Conservation (phyloP, 2,113 vertebrate genomes). For the Pavo muticus region DNA sequence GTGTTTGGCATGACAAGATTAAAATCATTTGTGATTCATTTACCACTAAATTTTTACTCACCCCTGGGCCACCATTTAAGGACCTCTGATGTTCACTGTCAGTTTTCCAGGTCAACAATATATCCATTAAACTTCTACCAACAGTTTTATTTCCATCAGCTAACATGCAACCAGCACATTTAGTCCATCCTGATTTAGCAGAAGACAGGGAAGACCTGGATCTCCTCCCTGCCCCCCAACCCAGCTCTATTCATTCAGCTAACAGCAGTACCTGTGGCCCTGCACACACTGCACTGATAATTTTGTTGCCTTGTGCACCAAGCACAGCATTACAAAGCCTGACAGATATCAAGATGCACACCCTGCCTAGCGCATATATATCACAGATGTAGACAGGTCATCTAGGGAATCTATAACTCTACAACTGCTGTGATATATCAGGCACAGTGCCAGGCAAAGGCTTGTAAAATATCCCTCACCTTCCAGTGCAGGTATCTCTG, state of each 20-base stretch:
- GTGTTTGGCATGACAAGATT: not conserved
- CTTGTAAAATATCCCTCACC: no score
- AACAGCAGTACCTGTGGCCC: not conserved
- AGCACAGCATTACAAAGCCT: not conserved
- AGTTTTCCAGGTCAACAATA: not conserved
- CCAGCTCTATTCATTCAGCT: not conserved
- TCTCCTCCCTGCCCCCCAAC: not conserved
- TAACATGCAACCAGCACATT: not conserved
- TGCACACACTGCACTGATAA: not conserved
- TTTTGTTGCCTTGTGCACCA: not conserved
- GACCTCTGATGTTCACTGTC: not conserved
- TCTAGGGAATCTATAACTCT: not conserved
- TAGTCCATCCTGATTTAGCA: not conserved
- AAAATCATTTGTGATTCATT: not conserved
- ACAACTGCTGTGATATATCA: not conserved
- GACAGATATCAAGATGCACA: not conserved
- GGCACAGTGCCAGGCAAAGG: not conserved
- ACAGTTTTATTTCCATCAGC: not conserved
- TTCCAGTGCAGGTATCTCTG: accelerated
- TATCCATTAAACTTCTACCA: not conserved
- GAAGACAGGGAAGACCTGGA: not conserved
- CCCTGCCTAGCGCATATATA: not conserved
- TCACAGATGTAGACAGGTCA: not conserved
- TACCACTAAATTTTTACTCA: not conserved
- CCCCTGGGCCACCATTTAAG: not conserved